phyloP scores from a whole-genome alignment of 2,797 vertebrate species.

The Muscicapa comitata region DNA sequence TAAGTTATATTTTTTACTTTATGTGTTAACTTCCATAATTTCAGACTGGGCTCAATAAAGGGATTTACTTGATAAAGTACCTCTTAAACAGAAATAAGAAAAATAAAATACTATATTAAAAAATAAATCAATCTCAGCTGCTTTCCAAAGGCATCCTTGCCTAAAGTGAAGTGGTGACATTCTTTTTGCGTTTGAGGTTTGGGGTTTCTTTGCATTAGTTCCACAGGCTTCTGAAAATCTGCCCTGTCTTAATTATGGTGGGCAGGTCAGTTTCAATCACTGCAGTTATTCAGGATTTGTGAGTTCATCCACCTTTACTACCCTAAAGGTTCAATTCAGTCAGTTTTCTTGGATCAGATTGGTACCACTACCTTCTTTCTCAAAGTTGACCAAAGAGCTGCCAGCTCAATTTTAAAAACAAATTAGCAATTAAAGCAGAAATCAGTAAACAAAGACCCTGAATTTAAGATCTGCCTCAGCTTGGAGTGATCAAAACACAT shows the following conservation, averaged over 20 bases:
- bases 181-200: not conserved
- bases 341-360: not conserved
- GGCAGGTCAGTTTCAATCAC: not conserved
- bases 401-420: not conserved
- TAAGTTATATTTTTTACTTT: not conserved
- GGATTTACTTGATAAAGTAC: not conserved
- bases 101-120: not conserved
- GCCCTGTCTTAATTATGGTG: not conserved
- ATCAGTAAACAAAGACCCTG: not conserved
- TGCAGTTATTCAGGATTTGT: not conserved
- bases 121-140: not conserved
- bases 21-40: not conserved
- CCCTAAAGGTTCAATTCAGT: not conserved
- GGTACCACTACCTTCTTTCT: not conserved
- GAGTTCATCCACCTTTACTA: not conserved
- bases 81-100: not conserved
- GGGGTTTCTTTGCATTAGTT: not conserved
- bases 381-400: rapidly evolving
- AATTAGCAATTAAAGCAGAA: not conserved
- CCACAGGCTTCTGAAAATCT: not conserved
- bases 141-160: not conserved
- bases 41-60: not conserved
- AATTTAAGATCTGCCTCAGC: not conserved
- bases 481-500: not conserved
- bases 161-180: not conserved